A percentile compares a stretch with the other conserved stretches of the same genome.
Evolutionary conservation across 2,888 invertebrate genomes (phyloP).

Genomic region (Ophion slaviceki): DNA sequence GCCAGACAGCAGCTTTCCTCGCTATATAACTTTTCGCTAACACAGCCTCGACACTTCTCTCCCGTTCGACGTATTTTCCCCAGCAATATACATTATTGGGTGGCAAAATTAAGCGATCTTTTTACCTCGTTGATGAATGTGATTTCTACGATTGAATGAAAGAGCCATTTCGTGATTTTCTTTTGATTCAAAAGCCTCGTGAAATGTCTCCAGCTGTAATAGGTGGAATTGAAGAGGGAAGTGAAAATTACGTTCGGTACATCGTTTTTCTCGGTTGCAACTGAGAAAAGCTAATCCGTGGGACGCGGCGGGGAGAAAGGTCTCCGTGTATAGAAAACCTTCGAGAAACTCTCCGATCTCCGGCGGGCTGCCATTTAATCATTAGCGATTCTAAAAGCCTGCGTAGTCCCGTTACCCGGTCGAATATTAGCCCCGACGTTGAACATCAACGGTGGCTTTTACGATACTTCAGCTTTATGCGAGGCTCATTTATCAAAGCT

Average conservation of each 20-base stretch:
- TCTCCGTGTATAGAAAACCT: constrained; percentile 66
- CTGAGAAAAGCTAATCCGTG: constrained; percentile 69
- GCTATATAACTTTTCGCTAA: constrained; percentile 52
- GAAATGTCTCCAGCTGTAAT: neutral
- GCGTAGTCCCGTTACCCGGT: constrained; percentile 64
- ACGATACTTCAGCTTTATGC: constrained; percentile 81
- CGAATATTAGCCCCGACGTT: constrained; percentile 78
- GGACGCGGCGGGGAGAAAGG: constrained; percentile 53
- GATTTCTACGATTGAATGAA: constrained; percentile 1
- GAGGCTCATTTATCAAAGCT: constrained; percentile 81
- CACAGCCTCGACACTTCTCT: constrained; percentile 67
- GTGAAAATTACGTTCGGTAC: constrained; percentile 55
- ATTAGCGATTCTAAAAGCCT: constrained; percentile 82
- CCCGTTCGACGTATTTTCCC: constrained; percentile 50
- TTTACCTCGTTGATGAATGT: neutral
- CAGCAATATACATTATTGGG: constrained; percentile 1
- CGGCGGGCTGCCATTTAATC: constrained; percentile 79
- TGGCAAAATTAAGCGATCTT: neutral
- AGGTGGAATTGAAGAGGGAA: neutral
- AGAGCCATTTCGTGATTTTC: constrained; percentile 2
- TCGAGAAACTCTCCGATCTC: constrained; percentile 60
- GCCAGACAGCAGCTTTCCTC: constrained; percentile 76
- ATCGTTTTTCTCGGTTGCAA: constrained; percentile 55
- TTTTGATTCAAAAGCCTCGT: neutral
- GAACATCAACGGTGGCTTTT: constrained; percentile 76